A percentile compares a stretch with the other conserved stretches of the same genome.
Evolutionary conservation across 2,113 vertebrate genomes (phyloP).

Genomic region (Trematocara unimaculatum): DNA sequence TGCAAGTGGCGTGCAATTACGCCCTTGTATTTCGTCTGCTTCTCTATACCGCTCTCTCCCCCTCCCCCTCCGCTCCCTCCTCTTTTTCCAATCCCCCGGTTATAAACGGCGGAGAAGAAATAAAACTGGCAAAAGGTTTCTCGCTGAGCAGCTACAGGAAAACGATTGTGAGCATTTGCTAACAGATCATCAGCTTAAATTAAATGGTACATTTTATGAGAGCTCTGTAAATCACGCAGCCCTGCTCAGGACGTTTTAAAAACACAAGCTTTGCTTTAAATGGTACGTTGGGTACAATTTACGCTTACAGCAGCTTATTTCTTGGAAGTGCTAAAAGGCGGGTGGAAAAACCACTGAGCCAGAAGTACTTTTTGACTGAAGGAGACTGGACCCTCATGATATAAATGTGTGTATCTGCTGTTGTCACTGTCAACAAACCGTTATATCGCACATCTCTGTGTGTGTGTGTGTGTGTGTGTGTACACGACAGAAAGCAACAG

Average conservation of each 20-base stretch:
- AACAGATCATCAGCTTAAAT: constrained; percentile 53
- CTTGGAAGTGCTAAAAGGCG: background rate
- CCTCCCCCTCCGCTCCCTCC: background rate
- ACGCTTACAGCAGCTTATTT: constrained; percentile 14
- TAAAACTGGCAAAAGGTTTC: constrained; percentile 6
- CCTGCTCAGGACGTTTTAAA: constrained; percentile 16
- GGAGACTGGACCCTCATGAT: background rate
- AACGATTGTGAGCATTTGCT: constrained; percentile 43
- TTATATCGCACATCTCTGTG: background rate
- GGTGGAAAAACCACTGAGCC: constrained; percentile 25
- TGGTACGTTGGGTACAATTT: constrained; percentile 31
- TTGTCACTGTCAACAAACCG: constrained; percentile 14
- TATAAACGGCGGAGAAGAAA: constrained; percentile 18
- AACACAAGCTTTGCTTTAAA: constrained; percentile 43
- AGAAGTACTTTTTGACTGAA: constrained; percentile 11
- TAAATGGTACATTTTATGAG: constrained; percentile 56
- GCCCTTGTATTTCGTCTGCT: constrained; percentile 13
- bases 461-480: background rate
- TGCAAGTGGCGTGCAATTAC: constrained; percentile 39
- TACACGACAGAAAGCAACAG: constrained; percentile 36
- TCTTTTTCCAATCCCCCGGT: constrained; percentile 11
- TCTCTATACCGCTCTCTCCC: background rate
- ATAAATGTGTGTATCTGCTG: background rate
- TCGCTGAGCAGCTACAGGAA: constrained; percentile 39
- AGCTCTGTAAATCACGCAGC: constrained; percentile 45